Evolutionary conservation across 2,797 vertebrate genomes (phyloP), one percentile per base, ranked within the genome.

Genomic region (Eurystomus glaucurus): DNA sequence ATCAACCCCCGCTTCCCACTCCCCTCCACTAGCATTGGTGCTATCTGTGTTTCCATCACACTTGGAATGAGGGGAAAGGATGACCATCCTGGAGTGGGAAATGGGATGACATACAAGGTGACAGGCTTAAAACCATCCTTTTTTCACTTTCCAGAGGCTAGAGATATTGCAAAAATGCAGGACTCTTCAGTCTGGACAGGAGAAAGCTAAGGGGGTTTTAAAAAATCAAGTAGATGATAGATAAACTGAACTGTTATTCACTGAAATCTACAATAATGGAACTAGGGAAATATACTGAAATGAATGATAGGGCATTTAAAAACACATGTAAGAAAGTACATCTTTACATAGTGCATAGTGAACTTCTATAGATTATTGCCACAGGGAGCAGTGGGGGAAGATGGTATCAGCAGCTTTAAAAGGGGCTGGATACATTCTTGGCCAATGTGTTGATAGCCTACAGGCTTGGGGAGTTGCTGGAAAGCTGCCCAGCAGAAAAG

Each of bases 21-120:
- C 22, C 4, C 11, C n/a, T 37, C 19, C 71, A 26, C 41, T 5
- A 61, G 31, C 17, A 60, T 54, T 0, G 0, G 9, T 5, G 9
- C 14, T 57, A 3, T 69, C 48, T 66, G 22, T 46, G 57, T 71
- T 75, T 68, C 87, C 37, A 57, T 45, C 46, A 48, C 21, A 12
- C 7, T 19, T 69, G n/a, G 45, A 68, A 61, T 20, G n/a, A 72
- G 64, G 83, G 18, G 33, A 70, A 85, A 66, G 5, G 14, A 57
- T 45, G 46, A 21, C 11, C 37, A 25, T 69, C 45, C 37, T 41
- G 48, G 50, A 70, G 18, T 10, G 18, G 17, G 28, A 93, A 76
- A 52, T 0, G 1, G 20, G 54, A 65, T 0, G 6, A 69, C 87
- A 57, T 18, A 28, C 18, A 65, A 35, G 8, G 5, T n/a, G n/a